Evolutionary conservation across 2,888 invertebrate species (phyloP).

Genomic region (Physocephala rufipes): DNA sequence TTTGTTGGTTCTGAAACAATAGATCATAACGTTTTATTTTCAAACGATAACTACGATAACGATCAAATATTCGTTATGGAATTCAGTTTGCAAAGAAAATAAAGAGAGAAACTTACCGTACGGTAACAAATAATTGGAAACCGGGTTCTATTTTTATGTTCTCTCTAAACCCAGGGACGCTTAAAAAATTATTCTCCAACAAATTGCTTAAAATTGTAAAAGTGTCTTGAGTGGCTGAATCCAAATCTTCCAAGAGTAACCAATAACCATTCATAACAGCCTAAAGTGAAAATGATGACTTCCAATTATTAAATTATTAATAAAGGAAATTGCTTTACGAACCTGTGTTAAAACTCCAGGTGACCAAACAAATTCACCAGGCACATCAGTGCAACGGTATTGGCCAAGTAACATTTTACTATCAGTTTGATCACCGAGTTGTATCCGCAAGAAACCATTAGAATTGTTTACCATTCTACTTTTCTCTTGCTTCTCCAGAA

Average conservation of each 20-base stretch:
- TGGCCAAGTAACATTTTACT: conserved; percentile 91
- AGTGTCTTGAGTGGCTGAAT: conserved; percentile 92
- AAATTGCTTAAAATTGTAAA: conserved; percentile 86
- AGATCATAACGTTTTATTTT: conserved; percentile 13
- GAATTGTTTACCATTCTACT: conserved; percentile 21
- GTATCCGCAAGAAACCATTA: conserved; percentile 80
- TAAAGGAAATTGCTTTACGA: too few species aligned
- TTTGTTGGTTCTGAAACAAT: conserved; percentile 58
- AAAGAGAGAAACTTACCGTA: conserved; percentile 73
- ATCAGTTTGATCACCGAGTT: conserved; percentile 96
- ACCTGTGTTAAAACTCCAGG: conserved; percentile 92
- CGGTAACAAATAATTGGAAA: conserved; percentile 93
- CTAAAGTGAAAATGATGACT: conserved; percentile 46
- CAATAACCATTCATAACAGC: conserved; percentile 88
- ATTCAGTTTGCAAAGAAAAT: not conserved
- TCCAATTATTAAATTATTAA: too few species aligned
- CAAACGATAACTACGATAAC: not conserved
- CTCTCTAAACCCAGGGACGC: conserved; percentile 90
- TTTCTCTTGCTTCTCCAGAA: conserved; percentile 36
- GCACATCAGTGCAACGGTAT: conserved; percentile 88
- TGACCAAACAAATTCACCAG: conserved; percentile 97
- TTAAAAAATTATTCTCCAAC: conserved; percentile 81
- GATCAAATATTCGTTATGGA: conserved; percentile 20
- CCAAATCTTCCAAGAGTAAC: conserved; percentile 95
- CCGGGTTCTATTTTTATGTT: conserved; percentile 81